phyloP scores from a whole-genome alignment of 2,113 vertebrate species.

The Trinectes maculatus region DNA sequence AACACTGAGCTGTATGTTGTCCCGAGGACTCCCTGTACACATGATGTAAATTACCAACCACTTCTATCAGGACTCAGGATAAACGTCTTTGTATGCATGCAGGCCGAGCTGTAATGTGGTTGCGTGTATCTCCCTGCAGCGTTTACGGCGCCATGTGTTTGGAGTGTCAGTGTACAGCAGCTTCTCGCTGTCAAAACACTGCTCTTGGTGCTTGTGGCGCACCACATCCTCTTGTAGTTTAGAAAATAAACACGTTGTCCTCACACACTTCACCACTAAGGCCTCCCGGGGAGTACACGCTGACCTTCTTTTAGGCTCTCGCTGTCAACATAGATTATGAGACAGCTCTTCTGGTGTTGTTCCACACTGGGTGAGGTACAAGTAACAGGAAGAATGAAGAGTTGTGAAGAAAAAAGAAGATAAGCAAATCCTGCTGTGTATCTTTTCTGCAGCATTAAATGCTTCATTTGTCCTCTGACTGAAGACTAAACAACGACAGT shows the following conservation, averaged over 20 bases:
- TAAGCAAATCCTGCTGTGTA: conserved; percentile 8
- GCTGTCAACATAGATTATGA: conserved; percentile 55
- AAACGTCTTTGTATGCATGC: background rate
- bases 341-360: background rate
- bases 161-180: conserved; percentile 47
- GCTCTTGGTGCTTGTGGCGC: conserved; percentile 59
- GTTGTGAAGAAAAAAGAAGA: background rate
- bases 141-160: conserved; percentile 52
- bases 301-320: conserved; percentile 65
- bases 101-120: background rate
- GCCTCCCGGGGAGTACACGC: conserved; percentile 55
- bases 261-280: conserved; percentile 63
- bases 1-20: conserved; percentile 4
- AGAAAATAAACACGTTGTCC: conserved; percentile 79
- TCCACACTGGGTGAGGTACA: background rate
- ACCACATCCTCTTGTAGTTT: conserved; percentile 81
- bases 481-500: conserved; percentile 40
- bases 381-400: background rate
- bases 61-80: conserved; percentile 25
- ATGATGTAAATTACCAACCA: conserved; percentile 37
- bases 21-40: conserved; percentile 4
- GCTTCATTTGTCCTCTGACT: conserved; percentile 9
- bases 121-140: conserved; percentile 18
- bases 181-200: conserved; percentile 46
- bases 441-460: conserved; percentile 3